Percentiles rank a stretch among this genome's conserved stretches.
Evolutionary conservation across 2,113 vertebrate genomes (phyloP).

Genomic region (Perca flavescens): DNA sequence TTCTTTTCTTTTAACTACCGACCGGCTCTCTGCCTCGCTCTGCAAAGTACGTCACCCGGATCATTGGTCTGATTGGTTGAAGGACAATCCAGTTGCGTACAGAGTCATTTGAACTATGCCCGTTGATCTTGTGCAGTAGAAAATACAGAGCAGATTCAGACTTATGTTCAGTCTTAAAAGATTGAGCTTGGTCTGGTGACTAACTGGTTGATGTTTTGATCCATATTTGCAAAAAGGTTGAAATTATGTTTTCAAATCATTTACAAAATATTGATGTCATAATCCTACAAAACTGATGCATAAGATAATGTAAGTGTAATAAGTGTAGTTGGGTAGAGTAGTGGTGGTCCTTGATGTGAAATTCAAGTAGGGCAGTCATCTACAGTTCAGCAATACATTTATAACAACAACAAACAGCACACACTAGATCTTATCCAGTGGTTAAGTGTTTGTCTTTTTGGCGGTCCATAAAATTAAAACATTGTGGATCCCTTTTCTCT

Average conservation of each 20-base stretch:
- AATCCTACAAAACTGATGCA: background rate
- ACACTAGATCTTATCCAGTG: background rate
- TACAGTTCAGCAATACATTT: constrained; percentile 2
- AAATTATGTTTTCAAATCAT: background rate
- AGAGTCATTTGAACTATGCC: no score
- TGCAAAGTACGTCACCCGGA: no score
- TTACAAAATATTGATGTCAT: background rate
- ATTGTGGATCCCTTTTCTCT: background rate
- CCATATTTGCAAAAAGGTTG: background rate
- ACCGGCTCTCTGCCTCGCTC: no score
- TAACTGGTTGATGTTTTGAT: background rate
- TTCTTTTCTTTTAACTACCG: no score
- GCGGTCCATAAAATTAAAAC: constrained; percentile 14
- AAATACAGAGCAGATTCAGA: no score
- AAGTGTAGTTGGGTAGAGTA: background rate
- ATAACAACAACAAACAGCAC: constrained; percentile 1
- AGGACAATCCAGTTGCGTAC: no score
- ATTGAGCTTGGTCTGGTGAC: no score
- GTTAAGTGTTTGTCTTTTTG: background rate
- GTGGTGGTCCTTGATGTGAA: background rate
- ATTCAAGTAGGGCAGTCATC: background rate
- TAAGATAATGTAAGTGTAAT: background rate
- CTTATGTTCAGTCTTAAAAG: no score
- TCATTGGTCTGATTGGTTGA: no score
- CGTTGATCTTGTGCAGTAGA: no score